Evolutionary conservation across 2,797 vertebrate genomes (phyloP).

Genomic region (Gadopsis bispinosus): DNA sequence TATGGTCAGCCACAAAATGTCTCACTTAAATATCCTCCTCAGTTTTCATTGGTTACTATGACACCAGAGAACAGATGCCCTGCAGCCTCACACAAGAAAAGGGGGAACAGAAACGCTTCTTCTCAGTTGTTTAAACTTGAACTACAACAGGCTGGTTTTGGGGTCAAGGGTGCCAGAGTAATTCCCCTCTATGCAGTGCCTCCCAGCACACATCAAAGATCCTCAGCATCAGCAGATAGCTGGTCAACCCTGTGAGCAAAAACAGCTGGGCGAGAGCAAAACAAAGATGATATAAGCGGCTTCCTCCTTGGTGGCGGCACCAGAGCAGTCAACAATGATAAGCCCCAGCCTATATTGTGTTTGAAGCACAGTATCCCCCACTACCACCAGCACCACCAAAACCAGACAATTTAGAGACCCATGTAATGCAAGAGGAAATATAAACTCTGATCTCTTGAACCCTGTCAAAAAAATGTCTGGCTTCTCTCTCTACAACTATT

Average conservation of each 20-base stretch:
- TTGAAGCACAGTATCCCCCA: constrained; percentile 49
- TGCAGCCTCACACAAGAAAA: constrained; percentile 26
- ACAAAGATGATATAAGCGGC: constrained; percentile 81
- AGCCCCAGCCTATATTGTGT: constrained; percentile 58
- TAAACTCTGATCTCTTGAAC: constrained; percentile 80
- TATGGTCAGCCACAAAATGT: constrained; percentile 46
- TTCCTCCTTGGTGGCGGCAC: constrained; percentile 67
- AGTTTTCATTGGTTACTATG: constrained; percentile 44
- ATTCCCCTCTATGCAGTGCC: constrained; percentile 41
- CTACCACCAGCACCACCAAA: constrained; percentile 47
- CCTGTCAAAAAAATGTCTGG: constrained; percentile 75
- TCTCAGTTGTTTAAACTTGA: constrained; percentile 80
- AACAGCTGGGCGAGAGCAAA: constrained; percentile 79
- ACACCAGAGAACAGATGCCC: constrained; percentile 60
- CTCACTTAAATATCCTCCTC: constrained; percentile 37
- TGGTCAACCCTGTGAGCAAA: constrained; percentile 62
- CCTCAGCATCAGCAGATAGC: constrained; percentile 73
- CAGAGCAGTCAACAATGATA: constrained; percentile 68
- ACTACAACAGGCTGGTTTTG: constrained; percentile 66
- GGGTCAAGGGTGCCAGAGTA: constrained; percentile 58
- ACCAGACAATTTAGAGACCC: constrained; percentile 73
- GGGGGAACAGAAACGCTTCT: constrained; percentile 62
- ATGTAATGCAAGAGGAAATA: constrained; percentile 79
- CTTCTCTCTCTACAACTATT: constrained; percentile 69
- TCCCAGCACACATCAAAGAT: constrained; percentile 75